A percentile compares a stretch with the other conserved stretches of the same genome.
Conservation (phyloP, 1,140 invertebrate species). For the Calephelis virginiensis region DNA sequence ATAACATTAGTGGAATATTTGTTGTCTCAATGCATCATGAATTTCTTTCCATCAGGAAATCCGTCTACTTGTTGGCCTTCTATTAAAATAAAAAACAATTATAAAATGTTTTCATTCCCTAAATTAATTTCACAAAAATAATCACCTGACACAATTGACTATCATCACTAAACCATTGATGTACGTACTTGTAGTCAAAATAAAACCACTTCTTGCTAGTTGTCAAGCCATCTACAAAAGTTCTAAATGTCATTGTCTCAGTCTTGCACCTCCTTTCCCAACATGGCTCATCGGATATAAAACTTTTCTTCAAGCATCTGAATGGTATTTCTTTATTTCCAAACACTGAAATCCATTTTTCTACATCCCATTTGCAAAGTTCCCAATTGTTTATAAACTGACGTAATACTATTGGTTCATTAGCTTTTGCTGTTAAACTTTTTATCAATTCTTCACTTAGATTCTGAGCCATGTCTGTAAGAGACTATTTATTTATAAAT, state of each 20-base stretch:
- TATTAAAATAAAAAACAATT: neutral
- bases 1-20: too few species aligned
- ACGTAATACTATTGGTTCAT: constrained; percentile 52
- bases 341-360: constrained; percentile 76
- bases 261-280: constrained; percentile 85
- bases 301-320: constrained; percentile 57
- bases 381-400: constrained; percentile 58
- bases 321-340: constrained; percentile 68
- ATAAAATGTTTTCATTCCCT: neutral
- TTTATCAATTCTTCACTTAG: constrained; percentile 49
- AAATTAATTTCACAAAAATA: too few species aligned
- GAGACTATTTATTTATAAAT: neutral
- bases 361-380: constrained; percentile 60
- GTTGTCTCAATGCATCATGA: too few species aligned
- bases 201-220: constrained; percentile 83
- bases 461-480: constrained; percentile 7
- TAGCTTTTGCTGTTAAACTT: constrained; percentile 43
- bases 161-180: constrained; percentile 82
- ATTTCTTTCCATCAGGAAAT: too few species aligned
- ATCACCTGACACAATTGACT: constrained; percentile 80
- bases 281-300: constrained; percentile 81
- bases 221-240: constrained; percentile 79
- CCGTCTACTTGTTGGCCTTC: too few species aligned
- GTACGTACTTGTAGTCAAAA: constrained; percentile 92
- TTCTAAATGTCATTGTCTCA: constrained; percentile 79